These are phyloP conservation scores for Lasioglossum vierecki DNA, from an alignment of 2,888 invertebrate genomes.

Conservation along the genomic window DNA sequence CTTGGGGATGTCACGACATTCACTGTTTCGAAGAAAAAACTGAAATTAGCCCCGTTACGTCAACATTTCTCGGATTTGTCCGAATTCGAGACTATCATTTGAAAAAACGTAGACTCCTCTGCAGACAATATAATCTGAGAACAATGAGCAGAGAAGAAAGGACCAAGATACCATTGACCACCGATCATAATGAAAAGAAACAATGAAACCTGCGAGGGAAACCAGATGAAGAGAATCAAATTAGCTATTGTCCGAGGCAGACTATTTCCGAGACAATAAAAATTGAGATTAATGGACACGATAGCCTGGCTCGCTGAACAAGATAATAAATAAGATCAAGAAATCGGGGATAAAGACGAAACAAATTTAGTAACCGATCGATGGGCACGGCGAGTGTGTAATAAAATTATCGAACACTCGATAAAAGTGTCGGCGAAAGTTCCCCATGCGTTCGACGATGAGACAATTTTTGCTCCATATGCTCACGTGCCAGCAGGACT, in stretches of 20 bases:
- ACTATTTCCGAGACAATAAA: neutral
- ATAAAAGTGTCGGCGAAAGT: neutral
- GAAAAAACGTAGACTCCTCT: neutral
- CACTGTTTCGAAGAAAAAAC: neutral
- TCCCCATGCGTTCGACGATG: neutral
- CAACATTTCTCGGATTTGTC: neutral
- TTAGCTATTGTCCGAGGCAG: neutral
- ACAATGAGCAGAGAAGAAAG: neutral
- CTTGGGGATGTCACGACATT: neutral
- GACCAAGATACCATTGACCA: neutral
- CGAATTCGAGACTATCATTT: neutral
- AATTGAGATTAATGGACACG: neutral
- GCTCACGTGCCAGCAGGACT: neutral
- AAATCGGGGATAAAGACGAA: no score
- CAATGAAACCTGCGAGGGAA: neutral
- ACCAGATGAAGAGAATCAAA: neutral
- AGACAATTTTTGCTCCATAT: slow-evolving; percentile 7
- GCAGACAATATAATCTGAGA: neutral
- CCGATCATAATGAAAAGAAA: neutral
- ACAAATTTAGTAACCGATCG: neutral
- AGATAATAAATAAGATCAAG: neutral
- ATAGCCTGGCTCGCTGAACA: neutral
- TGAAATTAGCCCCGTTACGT: neutral
- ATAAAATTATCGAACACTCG: neutral
- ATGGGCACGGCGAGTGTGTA: neutral